These are phyloP conservation scores for Manis crassicaudata DNA, from an alignment of 2,797 vertebrate genomes.

Conservation along the genomic window DNA sequence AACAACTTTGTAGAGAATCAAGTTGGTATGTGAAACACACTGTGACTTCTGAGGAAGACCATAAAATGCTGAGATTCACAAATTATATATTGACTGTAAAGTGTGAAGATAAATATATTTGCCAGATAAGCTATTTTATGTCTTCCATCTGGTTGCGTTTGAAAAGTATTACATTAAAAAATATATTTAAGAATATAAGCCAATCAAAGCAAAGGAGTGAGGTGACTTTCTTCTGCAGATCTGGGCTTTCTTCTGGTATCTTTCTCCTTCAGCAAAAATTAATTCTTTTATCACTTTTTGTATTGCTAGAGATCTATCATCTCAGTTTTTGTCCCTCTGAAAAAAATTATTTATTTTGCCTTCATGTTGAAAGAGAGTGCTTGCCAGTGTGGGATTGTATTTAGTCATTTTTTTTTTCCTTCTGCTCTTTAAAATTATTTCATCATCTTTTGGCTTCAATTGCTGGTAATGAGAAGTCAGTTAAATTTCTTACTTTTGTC, in stretches of 20 bases:
- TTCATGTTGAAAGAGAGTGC: slow-evolving; percentile 13
- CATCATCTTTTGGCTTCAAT: neutral
- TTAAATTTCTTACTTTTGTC: neutral
- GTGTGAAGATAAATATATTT: neutral
- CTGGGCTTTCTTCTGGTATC: neutral
- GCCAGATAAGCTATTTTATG: neutral
- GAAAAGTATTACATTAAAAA: neutral
- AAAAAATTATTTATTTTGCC: neutral
- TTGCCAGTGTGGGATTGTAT: neutral
- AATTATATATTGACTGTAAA: slow-evolving; percentile 13
- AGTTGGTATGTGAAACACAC: neutral
- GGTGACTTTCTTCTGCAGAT: neutral
- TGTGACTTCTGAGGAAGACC: neutral
- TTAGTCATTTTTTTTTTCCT: neutral
- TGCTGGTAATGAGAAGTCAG: neutral
- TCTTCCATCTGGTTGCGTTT: neutral
- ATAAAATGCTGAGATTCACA: neutral
- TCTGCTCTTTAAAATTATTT: neutral
- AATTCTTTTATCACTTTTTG: slow-evolving; percentile 19
- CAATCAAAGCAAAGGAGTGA: neutral
- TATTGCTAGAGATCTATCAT: neutral
- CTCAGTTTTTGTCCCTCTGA: slow-evolving; percentile 22
- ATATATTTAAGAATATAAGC: neutral
- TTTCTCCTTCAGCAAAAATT: neutral
- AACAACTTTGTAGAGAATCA: neutral